phyloP scores from a whole-genome alignment of 1,140 invertebrate species.

The Hycleus phaleratus region DNA sequence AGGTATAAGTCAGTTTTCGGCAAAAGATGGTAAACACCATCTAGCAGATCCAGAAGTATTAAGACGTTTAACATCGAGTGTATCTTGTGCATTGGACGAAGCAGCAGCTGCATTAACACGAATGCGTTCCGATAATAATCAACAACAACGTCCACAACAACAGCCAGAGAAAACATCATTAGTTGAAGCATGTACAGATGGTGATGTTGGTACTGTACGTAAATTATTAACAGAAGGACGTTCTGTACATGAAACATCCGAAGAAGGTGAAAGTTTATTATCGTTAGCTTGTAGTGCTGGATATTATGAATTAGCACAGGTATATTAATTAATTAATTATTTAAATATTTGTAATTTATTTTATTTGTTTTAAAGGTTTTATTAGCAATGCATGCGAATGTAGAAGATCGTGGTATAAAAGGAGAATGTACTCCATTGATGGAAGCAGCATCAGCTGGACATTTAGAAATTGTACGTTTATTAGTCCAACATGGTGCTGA shows the following conservation, averaged over 20 bases:
- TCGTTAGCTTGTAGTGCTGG: slow-evolving; percentile 89
- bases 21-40: slow-evolving; percentile 66
- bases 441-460: slow-evolving; percentile 92
- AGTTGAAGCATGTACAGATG: slow-evolving; percentile 85
- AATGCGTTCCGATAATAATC: slow-evolving; percentile 81
- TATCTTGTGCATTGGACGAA: slow-evolving; percentile 90
- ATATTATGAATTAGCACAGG: slow-evolving; percentile 88
- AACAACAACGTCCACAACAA: slow-evolving; percentile 34
- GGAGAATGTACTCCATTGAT: slow-evolving; percentile 95
- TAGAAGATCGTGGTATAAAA: slow-evolving; percentile 87
- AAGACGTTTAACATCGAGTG: slow-evolving; percentile 74
- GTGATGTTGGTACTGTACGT: slow-evolving; percentile 82
- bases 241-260: slow-evolving; percentile 85
- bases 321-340: slow-evolving; percentile 34
- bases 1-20: slow-evolving; percentile 69
- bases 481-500: slow-evolving; percentile 88
- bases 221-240: slow-evolving; percentile 85
- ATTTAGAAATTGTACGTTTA: slow-evolving; percentile 88
- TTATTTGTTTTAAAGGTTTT: slow-evolving; percentile 56
- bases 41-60: slow-evolving; percentile 75
- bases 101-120: slow-evolving; percentile 89
- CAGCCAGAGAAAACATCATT: slow-evolving; percentile 54
- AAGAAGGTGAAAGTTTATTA: slow-evolving; percentile 86
- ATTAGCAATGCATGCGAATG: slow-evolving; percentile 93
- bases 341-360: too few species aligned